Evolutionary conservation across 2,113 vertebrate species (phyloP), one percentile per base, ranked within the genome.

Genomic region (Dissostichus mawsoni): DNA sequence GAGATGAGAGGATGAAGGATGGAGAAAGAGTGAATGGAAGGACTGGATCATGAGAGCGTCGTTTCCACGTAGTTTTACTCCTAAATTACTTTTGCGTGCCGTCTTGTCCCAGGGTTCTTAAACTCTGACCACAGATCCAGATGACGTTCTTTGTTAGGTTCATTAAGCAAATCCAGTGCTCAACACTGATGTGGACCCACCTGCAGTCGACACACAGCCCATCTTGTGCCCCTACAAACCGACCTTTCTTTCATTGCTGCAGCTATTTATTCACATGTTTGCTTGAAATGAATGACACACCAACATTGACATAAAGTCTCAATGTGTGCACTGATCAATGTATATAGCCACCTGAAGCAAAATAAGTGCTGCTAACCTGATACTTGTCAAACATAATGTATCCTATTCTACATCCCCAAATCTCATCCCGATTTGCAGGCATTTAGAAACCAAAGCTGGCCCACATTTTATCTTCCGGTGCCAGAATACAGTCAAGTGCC

Each of bases 1-100:
- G 61, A 83, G 41, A 80, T 44, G 59, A 75, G 67, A 74, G 71
- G 85, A 88, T 82, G 86, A 86, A 76, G 81, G 85, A 83, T 66
- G 72, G 80, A 69, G 76, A 77, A 72, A 47, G 79, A 77, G 71
- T 84, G 74, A 86, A 87, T 47, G 70, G 81, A 81, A n/a, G 66
- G 83, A 76, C 69, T 33, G 58, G 76, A 82, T 81, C 71, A 69
- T 69, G 53, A 83, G 67, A 84, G 66, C 25, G 18, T 58, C 50
- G 80, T 73, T 84, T 74, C 72, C 36, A 41, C 36, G 36, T 41
- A 41, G 36, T 41, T 41, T 41, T 41, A 81, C 74, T 68, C 74
- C 77, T 76, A 75, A 83, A 82, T 83, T 55, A 74, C 50, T 69
- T 81, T 63, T 66, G 73, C 79, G 69, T 41, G 20, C 29, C 52